phyloP scores from a whole-genome alignment of 2,888 invertebrate species.

The Linnaemya tessellans region DNA sequence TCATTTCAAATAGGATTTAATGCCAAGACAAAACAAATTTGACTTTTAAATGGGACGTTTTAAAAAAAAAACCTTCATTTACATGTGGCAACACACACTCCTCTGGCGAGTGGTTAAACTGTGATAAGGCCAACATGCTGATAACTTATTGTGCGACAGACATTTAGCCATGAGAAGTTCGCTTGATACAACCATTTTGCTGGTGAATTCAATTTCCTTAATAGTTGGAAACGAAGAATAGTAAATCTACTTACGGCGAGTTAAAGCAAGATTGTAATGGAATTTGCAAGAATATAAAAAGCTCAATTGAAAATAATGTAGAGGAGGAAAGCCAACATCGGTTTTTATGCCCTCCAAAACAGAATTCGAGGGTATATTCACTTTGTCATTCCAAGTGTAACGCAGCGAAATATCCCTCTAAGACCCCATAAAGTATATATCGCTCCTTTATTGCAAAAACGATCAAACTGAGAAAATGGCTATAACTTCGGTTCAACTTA shows the following conservation, averaged over 20 bases:
- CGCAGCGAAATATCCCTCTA: too few species aligned
- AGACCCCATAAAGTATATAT: too few species aligned
- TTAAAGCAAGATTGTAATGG: not conserved
- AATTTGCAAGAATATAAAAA: not conserved
- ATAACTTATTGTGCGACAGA: not conserved
- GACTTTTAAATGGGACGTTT: not conserved
- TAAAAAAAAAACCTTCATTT: not conserved
- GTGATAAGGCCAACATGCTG: constrained; percentile 1
- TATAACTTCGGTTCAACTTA: too few species aligned
- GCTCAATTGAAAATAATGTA: too few species aligned
- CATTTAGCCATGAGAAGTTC: not conserved
- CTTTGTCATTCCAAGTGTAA: too few species aligned
- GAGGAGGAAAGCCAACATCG: too few species aligned
- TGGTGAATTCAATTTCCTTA: not conserved
- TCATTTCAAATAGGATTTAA: constrained; percentile 32
- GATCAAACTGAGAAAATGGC: too few species aligned
- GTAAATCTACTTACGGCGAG: not conserved
- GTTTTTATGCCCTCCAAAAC: too few species aligned
- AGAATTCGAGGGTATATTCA: too few species aligned
- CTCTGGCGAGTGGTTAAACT: not conserved
- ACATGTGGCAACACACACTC: not conserved
- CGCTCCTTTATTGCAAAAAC: too few species aligned
- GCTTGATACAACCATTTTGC: not conserved
- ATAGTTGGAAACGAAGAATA: not conserved
- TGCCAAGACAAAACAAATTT: constrained; percentile 15